Evolutionary conservation across 2,797 vertebrate species (phyloP).

Genomic region (Ficedula albicollis): DNA sequence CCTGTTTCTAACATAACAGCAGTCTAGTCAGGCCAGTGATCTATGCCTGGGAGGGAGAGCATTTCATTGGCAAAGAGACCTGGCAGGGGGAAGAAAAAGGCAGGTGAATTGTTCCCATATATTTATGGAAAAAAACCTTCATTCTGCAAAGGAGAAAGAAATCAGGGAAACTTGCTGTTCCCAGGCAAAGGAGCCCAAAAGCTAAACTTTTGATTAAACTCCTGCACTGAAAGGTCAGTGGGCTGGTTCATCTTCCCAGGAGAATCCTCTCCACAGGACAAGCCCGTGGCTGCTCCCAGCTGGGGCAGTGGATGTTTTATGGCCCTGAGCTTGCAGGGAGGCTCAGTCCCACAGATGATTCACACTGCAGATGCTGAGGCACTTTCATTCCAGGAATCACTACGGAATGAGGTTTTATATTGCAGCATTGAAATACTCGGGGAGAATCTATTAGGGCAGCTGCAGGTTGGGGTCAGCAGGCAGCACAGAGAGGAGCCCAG

Average conservation of each 20-base stretch:
- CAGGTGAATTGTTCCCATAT: not conserved
- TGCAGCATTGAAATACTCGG: not conserved
- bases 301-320: not conserved
- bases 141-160: not conserved
- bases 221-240: not conserved
- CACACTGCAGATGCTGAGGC: not conserved
- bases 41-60: not conserved
- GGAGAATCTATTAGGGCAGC: constrained; percentile 26
- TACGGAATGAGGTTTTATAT: not conserved
- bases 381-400: not conserved
- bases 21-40: not conserved
- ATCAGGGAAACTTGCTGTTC: not conserved
- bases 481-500: not conserved
- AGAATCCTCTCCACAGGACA: not conserved
- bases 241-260: not conserved
- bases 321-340: not conserved
- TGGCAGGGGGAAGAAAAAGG: not conserved
- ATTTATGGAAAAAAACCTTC: not conserved
- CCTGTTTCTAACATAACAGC: not conserved
- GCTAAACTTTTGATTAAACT: not conserved
- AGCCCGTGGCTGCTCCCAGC: not conserved
- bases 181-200: not conserved
- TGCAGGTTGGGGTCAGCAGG: constrained; percentile 10
- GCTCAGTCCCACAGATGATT: not conserved
- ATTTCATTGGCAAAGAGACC: not conserved